Evolutionary conservation across 2,888 invertebrate species (phyloP), one percentile per base, ranked within the genome.

Genomic region (Tipula lateralis): DNA sequence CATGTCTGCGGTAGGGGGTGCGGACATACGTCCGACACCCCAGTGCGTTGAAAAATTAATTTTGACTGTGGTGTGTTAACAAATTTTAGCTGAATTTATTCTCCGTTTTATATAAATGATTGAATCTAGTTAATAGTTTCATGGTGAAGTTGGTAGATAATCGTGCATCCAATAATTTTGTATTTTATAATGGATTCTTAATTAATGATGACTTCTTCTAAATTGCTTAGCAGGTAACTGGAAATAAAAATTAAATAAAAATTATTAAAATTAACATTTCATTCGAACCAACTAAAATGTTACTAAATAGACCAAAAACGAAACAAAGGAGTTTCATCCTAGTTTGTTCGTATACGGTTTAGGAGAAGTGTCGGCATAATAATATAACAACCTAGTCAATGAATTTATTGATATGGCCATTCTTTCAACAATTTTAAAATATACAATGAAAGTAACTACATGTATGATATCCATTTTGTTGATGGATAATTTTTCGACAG

Each of bases 21-120:
- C 92, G 91, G 92, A 92, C 91, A 92, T 92, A 91, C 92, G 92
- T 88, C 92, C 92, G 92, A 92, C 91, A 90, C 92, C 92, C 92
- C 92, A 92, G 89, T 92, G 92, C 89, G 92, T 91, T 88, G 92
- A 92, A 89, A 92, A 92, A 91, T 92, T 92, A 92, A 92, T 92
- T 91, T 91, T 91, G 91, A 82, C 16, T 30, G 29, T 24, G 66
- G 66, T 66, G 9, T 12, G 24, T 66, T 66, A 66, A 66, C 66
- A 66, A 66, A 66, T 66, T 66, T 66, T 66, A 66, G 66, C 66
- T 66, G 66, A 66, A 66, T 66, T 66, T 66, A 24, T 19, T 6
- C 5, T 9, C 24, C 66, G 66, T 66, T 66, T 66, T 24, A 66
- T 24, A 1, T 66, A 66, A 66, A 66, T 66, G 13, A 24, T 66